These are phyloP conservation scores for Fissipunctia ypsillon DNA, from an alignment of 2,888 invertebrate species.

Conservation along the genomic window DNA sequence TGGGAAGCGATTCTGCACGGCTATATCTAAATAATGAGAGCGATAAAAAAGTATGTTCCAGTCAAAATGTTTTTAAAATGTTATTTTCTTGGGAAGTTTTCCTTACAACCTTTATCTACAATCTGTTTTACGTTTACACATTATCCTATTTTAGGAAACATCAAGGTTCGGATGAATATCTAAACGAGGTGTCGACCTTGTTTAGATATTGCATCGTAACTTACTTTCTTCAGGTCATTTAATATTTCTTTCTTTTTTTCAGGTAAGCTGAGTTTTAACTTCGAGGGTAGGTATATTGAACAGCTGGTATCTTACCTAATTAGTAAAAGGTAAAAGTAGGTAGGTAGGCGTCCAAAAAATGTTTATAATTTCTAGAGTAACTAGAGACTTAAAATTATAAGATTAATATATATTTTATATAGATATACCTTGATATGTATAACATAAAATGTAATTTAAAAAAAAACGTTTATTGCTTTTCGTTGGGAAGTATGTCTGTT, in stretches of 20 bases:
- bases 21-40: conserved; percentile 68
- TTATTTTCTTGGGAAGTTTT: conserved; percentile 29
- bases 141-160: conserved; percentile 36
- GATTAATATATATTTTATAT: too few relatives aligned
- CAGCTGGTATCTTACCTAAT: too few relatives aligned
- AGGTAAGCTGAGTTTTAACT: conserved; percentile 27
- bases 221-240: neutral
- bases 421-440: too few relatives aligned
- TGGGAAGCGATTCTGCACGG: conserved; percentile 63
- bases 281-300: too few relatives aligned
- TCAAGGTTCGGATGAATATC: neutral
- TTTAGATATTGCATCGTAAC: neutral
- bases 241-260: conserved; percentile 19
- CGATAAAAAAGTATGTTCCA: conserved; percentile 66
- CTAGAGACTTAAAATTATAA: too few relatives aligned
- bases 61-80: conserved; percentile 59
- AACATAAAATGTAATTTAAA: too few relatives aligned
- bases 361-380: too few relatives aligned
- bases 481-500: too few relatives aligned
- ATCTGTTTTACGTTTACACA: conserved; percentile 40
- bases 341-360: too few relatives aligned
- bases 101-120: conserved; percentile 34
- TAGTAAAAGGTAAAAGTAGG: too few relatives aligned
- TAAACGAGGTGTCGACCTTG: conserved; percentile 17
- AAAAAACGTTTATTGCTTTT: too few relatives aligned